phyloP scores from a whole-genome alignment of 1,140 invertebrate genomes.

The Macrostomum lignano region DNA sequence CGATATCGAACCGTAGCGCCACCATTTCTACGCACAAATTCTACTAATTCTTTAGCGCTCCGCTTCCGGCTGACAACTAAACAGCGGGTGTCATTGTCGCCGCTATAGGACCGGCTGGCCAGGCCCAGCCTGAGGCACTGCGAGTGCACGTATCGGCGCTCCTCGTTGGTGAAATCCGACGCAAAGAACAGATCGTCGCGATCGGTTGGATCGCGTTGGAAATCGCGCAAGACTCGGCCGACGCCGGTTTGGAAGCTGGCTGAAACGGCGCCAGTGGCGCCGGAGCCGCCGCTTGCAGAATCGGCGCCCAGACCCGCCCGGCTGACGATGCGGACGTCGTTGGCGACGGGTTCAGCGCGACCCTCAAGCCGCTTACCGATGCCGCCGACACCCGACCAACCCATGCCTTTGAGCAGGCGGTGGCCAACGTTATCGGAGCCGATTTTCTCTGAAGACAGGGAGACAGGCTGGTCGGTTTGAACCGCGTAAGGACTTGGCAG shows the following conservation, averaged over 20 bases:
- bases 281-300: conserved; percentile 8
- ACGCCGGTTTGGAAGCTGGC: conserved; percentile 11
- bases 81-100: conserved; percentile 20
- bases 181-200: conserved; percentile 37
- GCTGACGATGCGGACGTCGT: conserved; percentile 12
- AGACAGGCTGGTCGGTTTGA: too few relatives aligned
- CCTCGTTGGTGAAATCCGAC: conserved; percentile 39
- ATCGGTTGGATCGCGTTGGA: conserved; percentile 11
- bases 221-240: conserved; percentile 11
- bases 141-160: conserved; percentile 37
- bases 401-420: conserved; percentile 47
- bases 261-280: too few relatives aligned
- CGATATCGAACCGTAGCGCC: too few relatives aligned
- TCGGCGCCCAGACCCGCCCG: conserved; percentile 15
- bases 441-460: conserved; percentile 17
- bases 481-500: too few relatives aligned
- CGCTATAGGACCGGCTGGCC: conserved; percentile 34
- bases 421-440: conserved; percentile 34
- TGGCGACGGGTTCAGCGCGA: conserved; percentile 34
- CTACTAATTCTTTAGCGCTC: too few relatives aligned
- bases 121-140: conserved; percentile 25
- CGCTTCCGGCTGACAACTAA: too few relatives aligned
- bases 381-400: conserved; percentile 47
- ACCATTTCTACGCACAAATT: too few relatives aligned
- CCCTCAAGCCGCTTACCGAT: conserved; percentile 40